phyloP scores from a whole-genome alignment of 1,140 invertebrate species.

The Drosophila cardini region DNA sequence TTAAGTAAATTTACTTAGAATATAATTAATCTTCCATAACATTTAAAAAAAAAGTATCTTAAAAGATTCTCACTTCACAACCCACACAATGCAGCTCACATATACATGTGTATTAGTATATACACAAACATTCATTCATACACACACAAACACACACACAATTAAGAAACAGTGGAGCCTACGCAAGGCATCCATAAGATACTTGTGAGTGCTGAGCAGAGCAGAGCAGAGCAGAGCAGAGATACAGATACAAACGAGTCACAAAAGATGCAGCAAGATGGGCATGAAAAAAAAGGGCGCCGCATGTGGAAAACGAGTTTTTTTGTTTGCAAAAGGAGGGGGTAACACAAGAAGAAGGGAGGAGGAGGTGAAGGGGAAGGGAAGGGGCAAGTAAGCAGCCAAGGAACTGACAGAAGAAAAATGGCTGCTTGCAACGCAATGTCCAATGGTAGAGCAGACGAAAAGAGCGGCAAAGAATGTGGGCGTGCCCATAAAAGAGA shows the following conservation, averaged over 20 bases:
- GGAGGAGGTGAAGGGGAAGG: not conserved
- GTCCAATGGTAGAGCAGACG: conserved; percentile 61
- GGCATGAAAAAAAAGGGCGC: conserved; percentile 57
- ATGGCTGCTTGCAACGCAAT: conserved; percentile 59
- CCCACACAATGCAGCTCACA: not conserved
- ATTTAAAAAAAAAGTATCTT: not conserved
- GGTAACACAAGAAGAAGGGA: too few species aligned
- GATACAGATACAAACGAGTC: conserved; percentile 58
- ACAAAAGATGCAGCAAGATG: conserved; percentile 47
- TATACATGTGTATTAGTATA: not conserved
- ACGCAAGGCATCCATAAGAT: conserved; percentile 37
- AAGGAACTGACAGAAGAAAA: conserved; percentile 58
- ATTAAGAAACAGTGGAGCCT: conserved; percentile 6
- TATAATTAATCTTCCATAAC: not conserved
- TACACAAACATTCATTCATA: not conserved
- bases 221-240: conserved; percentile 42
- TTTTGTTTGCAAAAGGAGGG: not conserved
- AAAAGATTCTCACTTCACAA: too few species aligned
- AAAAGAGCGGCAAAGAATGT: conserved; percentile 2
- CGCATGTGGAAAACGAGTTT: conserved; percentile 62
- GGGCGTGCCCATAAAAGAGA: conserved; percentile 20
- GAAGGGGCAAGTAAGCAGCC: not conserved
- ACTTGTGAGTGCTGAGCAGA: conserved; percentile 49
- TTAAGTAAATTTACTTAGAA: not conserved
- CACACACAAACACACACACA: not conserved